Evolutionary conservation across 1,140 invertebrate genomes (phyloP), one percentile per base, ranked within the genome.

Genomic region (Megathymus violae): DNA sequence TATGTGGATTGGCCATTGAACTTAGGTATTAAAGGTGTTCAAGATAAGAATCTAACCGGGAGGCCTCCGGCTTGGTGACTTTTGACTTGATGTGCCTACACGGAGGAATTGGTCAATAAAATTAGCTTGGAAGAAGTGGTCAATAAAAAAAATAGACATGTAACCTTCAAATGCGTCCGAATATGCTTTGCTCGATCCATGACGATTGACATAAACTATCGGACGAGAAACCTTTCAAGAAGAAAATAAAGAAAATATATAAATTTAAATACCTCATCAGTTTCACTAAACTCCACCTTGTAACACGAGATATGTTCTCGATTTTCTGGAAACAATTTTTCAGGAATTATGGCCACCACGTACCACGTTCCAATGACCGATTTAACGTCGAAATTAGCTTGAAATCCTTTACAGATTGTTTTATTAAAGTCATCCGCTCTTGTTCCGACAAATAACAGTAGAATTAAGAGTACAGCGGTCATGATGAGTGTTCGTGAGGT

Each of bases 241-340:
- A 22, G 19, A 3, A 22, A 22, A 22, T 36, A 40, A 22, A 5
- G 4, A 41, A 3, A 25, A 58, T 15, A 41, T 51, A 41, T 44
- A 14, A 9, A 62, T 7, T 52, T 22, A 40, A 71, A 70, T 73
- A 89, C 86, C 82, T 78, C 80, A 67, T 89, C 86, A 34, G 77
- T 85, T 66, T 89, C 86, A 58, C 82, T 89, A 16, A 89, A 76
- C 1, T 87, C 84, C 48, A 88, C 80, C 34, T 69, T 73, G 48
- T 81, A 86, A 64, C 84, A 89, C 0, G 67, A 62, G 5, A 86
- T 61, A 7, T 77, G 52, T 17, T 74, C 68, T 7, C 74, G 61
- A 16, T 74, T 79, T n/a, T 80, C 74, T 4, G 85, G 79, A 15
- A 82, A 85, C 16, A 76, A 48, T 14, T 69, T 77, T 16, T 80